Evolutionary conservation across 2,113 vertebrate genomes (phyloP), one percentile per base, ranked within the genome.

Genomic region (Mus pahari): DNA sequence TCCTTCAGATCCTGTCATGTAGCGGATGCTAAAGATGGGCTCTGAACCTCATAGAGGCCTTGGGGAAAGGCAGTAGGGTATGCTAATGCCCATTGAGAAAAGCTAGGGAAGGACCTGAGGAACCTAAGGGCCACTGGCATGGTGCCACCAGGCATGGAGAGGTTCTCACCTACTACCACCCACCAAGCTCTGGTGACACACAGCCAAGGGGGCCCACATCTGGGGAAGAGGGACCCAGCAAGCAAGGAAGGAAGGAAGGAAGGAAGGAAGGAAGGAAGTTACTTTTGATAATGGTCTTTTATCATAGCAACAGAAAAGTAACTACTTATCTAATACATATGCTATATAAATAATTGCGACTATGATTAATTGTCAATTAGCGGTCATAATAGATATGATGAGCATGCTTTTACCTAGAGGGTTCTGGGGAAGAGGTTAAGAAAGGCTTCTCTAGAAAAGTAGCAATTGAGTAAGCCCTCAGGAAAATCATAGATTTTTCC

Each of bases 261-360:
- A 17, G 33, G 58, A 20, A 68, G 64, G 12, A 36, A 36, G 13
- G 13, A 36, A 70, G 66, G 13, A 17, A 17, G 78, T 55, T n/a
- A 58, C 73, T 75, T 75, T 75, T 42, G 10, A 45, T 75, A 45
- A 45, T 75, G 22, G 10, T 58, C 58, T 24, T 81, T 24, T 45
- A 45, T 84, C 26, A 60, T 8, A 64, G 26, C 26, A 31, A 45
- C 16, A 62, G n/a, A 62, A 83, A 83, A 83, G 58, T 83, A 83
- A 62, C 77, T 62, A 62, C 60, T 26, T 28, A 45, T 45, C n/a
- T 24, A 42, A 95, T 42, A 33, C 75, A 94, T 78, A 78, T 93
- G n/a, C 92, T 78, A 8, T 79, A 48, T 83, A 64, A 88, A 77
- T 92, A 89, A 90, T 39, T 90, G 1, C 68, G 8, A 86, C 86